Conservation (phyloP, 2,797 vertebrate genomes). For the Phoebastria nigripes region DNA sequence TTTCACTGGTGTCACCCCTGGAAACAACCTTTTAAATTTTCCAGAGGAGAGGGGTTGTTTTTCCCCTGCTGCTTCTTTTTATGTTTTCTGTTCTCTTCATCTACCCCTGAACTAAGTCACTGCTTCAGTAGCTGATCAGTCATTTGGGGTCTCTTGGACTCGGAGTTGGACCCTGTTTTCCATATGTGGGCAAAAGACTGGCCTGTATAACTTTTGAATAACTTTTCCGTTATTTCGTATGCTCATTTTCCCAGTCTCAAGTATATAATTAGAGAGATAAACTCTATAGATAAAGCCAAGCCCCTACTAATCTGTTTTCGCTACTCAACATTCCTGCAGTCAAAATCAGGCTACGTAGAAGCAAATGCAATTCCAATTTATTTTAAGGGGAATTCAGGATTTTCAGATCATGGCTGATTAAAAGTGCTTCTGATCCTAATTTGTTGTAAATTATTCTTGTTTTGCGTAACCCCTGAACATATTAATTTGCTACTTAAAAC, state of each 20-base stretch:
- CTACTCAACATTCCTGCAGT: neutral
- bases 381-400: conserved; percentile 15
- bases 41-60: neutral
- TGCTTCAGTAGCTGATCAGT: neutral
- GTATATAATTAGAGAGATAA: neutral
- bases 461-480: neutral
- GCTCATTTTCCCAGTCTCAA: neutral
- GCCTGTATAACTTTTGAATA: neutral
- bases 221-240: neutral
- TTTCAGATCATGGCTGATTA: neutral
- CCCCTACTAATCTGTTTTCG: neutral
- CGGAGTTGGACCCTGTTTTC: neutral
- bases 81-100: neutral
- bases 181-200: neutral
- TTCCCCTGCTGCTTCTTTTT: neutral
- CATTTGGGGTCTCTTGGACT: neutral
- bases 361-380: neutral
- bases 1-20: neutral
- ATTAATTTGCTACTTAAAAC: conserved; percentile 3
- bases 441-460: neutral
- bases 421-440: neutral
- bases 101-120: neutral
- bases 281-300: neutral
- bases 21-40: neutral
- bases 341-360: neutral